Evolutionary conservation across 2,797 vertebrate genomes (phyloP).

Genomic region (Decapterus maruadsi): DNA sequence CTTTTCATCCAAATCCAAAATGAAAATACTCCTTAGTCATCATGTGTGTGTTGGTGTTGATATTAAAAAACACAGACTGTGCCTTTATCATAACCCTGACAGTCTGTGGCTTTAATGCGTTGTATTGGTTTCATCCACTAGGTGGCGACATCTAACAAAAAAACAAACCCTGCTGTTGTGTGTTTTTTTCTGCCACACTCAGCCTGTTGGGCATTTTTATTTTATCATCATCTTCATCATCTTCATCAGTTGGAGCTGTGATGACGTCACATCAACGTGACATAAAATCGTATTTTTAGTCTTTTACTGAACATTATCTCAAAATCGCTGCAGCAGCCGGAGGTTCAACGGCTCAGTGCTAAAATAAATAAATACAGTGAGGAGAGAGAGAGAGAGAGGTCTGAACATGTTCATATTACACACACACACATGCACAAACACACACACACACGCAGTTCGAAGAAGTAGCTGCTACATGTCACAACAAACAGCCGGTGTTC

Average conservation of each 20-base stretch:
- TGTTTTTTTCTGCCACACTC: not conserved
- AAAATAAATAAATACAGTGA: no score
- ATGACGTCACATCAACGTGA: not conserved
- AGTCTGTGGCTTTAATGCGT: not conserved
- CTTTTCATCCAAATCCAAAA: no score
- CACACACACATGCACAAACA: slow-evolving; percentile 15
- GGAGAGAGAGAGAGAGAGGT: no score
- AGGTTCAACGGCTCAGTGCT: not conserved
- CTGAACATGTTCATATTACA: not conserved
- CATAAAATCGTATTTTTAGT: not conserved
- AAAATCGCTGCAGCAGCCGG: not conserved
- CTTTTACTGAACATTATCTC: not conserved
- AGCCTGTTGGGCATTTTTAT: not conserved
- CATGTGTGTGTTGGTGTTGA: no score
- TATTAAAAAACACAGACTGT: no score
- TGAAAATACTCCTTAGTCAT: no score
- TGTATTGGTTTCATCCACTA: slow-evolving; percentile 20
- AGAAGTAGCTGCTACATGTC: not conserved
- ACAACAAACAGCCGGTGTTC: not conserved
- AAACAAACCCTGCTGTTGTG: not conserved
- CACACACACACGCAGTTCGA: slow-evolving; percentile 6
- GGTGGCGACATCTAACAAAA: slow-evolving; percentile 27
- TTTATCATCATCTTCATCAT: not conserved
- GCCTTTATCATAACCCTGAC: no score
- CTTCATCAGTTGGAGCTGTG: not conserved